phyloP scores from a whole-genome alignment of 2,888 invertebrate genomes.

The Coelopa pilipes region DNA sequence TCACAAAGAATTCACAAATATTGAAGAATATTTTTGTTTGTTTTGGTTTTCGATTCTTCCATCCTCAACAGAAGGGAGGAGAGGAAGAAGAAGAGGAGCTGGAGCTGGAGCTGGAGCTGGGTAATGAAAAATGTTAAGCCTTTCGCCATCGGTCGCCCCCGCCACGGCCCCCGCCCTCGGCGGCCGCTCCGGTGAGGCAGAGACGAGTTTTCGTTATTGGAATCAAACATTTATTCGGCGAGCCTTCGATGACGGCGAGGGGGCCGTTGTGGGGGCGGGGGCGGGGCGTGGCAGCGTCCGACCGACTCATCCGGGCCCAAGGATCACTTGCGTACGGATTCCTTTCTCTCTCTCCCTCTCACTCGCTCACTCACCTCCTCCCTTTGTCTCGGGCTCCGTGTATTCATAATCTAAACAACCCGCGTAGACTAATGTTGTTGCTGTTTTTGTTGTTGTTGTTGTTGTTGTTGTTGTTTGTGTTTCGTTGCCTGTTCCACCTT shows the following conservation, averaged over 20 bases:
- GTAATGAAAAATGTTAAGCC: no score
- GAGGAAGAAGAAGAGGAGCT: not conserved
- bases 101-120: no score
- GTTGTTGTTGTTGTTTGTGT: not conserved
- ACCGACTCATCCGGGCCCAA: not conserved
- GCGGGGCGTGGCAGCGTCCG: not conserved
- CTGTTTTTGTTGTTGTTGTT: not conserved
- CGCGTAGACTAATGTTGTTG: conserved; percentile 6
- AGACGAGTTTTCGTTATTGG: conserved; percentile 10
- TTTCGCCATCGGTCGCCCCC: no score
- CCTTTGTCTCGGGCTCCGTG: not conserved
- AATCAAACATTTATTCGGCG: conserved; percentile 20
- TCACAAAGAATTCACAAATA: not conserved
- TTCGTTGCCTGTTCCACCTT: conserved; percentile 19
- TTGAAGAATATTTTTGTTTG: conserved; percentile 1
- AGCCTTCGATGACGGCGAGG: not conserved
- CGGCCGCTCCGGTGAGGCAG: not conserved
- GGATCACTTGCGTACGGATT: conserved; percentile 5
- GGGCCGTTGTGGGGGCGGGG: not conserved
- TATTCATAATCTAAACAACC: conserved; percentile 18
- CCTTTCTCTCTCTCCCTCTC: not conserved
- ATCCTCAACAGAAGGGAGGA: not conserved
- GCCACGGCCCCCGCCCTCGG: no score
- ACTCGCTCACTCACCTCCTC: no score
- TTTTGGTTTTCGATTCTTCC: not conserved